Conservation (phyloP, 2,797 vertebrate genomes). For the Ctenosaura bakeri region DNA sequence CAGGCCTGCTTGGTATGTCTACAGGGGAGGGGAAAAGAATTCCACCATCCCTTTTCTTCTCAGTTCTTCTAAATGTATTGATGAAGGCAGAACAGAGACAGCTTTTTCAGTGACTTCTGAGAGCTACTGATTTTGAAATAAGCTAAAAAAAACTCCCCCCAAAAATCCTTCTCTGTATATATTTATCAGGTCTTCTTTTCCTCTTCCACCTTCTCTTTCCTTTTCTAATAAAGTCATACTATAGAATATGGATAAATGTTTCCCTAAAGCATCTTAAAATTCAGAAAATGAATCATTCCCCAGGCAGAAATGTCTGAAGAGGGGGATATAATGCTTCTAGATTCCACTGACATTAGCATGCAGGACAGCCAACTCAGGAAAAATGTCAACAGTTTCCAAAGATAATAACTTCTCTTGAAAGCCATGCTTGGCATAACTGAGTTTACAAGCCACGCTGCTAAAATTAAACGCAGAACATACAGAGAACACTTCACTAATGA, state of each 20-base stretch:
- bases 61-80: background rate
- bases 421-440: constrained; percentile 79
- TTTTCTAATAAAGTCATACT: background rate
- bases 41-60: background rate
- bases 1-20: constrained; percentile 30
- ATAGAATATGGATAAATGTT: background rate
- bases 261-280: background rate
- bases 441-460: constrained; percentile 76
- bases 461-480: constrained; percentile 72
- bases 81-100: background rate
- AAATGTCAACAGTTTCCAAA: constrained; percentile 90
- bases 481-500: constrained; percentile 48
- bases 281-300: constrained; percentile 30
- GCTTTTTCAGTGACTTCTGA: background rate
- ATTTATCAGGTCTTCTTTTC: background rate
- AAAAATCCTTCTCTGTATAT: background rate
- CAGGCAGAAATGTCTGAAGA: constrained; percentile 29
- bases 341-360: constrained; percentile 71
- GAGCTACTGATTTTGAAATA: background rate
- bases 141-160: background rate
- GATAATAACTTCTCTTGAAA: constrained; percentile 84
- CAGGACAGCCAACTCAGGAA: constrained; percentile 82
- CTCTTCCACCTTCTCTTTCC: background rate
- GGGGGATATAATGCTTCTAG: constrained; percentile 40
- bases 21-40: background rate